Conservation (phyloP, 2,113 vertebrate species). For the Colinus virginianus region DNA sequence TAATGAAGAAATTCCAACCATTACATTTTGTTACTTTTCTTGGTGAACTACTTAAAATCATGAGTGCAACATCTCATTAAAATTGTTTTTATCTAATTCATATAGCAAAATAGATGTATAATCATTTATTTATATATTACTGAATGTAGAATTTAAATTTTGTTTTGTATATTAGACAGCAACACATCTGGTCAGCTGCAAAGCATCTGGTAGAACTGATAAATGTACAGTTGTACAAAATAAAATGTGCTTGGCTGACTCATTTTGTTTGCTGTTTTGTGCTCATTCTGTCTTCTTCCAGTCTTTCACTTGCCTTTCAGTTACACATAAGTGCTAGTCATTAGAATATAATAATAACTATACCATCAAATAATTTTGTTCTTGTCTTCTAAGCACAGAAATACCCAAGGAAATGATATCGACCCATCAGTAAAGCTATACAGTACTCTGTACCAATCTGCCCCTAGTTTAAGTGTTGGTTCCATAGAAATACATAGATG, state of each 20-base stretch:
- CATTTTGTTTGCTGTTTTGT: background rate
- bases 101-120: background rate
- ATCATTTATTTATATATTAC: background rate
- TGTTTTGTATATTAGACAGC: background rate
- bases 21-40: background rate
- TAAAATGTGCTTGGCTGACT: background rate
- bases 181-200: background rate
- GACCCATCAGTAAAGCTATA: background rate
- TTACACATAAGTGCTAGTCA: background rate
- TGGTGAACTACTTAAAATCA: background rate
- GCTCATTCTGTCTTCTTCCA: background rate
- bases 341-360: background rate
- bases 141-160: background rate
- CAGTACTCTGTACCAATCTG: background rate
- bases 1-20: background rate
- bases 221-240: background rate
- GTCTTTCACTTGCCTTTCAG: background rate
- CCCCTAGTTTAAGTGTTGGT: background rate
- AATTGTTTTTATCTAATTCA: background rate
- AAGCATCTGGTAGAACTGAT: background rate
- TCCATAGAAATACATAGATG: background rate
- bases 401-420: background rate
- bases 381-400: background rate
- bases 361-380: background rate
- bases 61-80: accelerated